Evolutionary conservation across 2,888 invertebrate genomes (phyloP), one percentile per base, ranked within the genome.

Genomic region (Cerastis rubricosa): DNA sequence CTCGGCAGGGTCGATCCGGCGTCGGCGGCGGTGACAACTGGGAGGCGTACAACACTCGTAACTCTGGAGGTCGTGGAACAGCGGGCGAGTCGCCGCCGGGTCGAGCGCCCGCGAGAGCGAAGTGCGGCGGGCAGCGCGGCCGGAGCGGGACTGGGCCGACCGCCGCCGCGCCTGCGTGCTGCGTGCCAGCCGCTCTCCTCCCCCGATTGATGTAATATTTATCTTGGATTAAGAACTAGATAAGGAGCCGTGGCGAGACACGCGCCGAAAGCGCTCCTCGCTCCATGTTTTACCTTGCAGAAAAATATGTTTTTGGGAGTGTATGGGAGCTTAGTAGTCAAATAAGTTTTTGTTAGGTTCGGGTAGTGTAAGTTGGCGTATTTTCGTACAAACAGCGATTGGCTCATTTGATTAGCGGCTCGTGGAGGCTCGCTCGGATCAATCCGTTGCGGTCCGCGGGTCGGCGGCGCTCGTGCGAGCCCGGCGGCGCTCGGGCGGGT

Each of bases 181-280:
- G 65, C 88, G 86, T 35, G 14, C 73, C 76, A 45, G 73, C 7
- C 89, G 90, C 79, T 85, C 92, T 89, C 93, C 94, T 91, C 93
- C 93, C 94, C 95, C 95, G 94, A 96, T 96, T 96, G 96, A 96
- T 96, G 95, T 95, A 96, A 96, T 96, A 96, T 96, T 96, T 96
- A 96, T 96, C 96, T 96, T 94, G 96, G 94, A 96, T 96, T 96
- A 96, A 95, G 93, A 94, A 94, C 94, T 94, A 94, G 95, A 95
- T 95, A 94, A 94, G 94, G 91, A 93, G 92, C 91, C 88, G 89
- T 76, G 84, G 91, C 89, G 90, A 90, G 91, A 90, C 91, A 86
- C 89, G 89, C 90, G 89, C 83, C 87, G 81, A 87, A 87, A 87
- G 84, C 83, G 87, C 82, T 89, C 63, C 80, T 71, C 81, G 84